These are phyloP conservation scores for Eupeodes latifasciatus DNA, from an alignment of 2,888 invertebrate species.

Conservation along the genomic window DNA sequence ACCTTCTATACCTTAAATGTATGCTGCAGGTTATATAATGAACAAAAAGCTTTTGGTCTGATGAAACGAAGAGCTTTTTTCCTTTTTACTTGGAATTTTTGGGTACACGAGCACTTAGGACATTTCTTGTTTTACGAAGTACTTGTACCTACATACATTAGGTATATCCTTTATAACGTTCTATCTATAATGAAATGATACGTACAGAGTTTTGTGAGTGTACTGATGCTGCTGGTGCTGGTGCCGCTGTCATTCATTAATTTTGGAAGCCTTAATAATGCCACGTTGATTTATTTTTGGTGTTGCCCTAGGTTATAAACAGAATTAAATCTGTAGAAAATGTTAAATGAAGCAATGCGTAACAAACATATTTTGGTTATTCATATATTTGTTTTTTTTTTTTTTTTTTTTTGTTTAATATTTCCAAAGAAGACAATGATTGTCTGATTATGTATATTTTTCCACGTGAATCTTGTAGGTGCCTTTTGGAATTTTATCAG, in stretches of 20 bases:
- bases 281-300: slow-evolving; percentile 36
- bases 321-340: slow-evolving; percentile 20
- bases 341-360: slow-evolving; percentile 9
- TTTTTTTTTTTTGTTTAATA: neutral
- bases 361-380: neutral
- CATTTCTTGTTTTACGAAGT: slow-evolving; percentile 1
- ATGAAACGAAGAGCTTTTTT: slow-evolving; percentile 10
- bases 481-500: too few relatives aligned
- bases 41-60: neutral
- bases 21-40: slow-evolving; percentile 32
- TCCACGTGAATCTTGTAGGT: too few relatives aligned
- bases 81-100: neutral
- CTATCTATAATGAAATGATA: slow-evolving; percentile 3
- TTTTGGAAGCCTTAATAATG: slow-evolving; percentile 27
- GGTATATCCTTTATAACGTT: neutral
- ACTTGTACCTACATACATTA: neutral
- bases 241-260: slow-evolving; percentile 38
- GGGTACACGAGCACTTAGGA: slow-evolving; percentile 21
- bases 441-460: too few relatives aligned
- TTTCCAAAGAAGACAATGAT: too few relatives aligned
- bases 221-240: neutral
- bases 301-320: slow-evolving; percentile 47
- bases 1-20: neutral
- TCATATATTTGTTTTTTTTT: neutral
- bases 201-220: slow-evolving; percentile 12